These are phyloP conservation scores for Drosophila prolongata DNA, from an alignment of 2,888 invertebrate genomes.

Conservation along the genomic window DNA sequence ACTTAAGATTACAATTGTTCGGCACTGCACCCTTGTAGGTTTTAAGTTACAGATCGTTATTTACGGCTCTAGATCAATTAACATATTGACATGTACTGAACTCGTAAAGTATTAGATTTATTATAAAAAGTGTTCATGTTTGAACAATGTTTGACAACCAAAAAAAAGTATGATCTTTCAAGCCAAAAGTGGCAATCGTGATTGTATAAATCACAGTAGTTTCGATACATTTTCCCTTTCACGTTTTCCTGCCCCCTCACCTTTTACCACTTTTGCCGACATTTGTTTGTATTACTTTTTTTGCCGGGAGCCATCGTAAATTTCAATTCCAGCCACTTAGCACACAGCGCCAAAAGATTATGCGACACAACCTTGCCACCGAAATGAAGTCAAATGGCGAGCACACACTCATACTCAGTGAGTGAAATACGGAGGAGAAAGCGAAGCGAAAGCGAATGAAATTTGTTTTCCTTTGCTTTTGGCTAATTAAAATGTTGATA, in stretches of 20 bases:
- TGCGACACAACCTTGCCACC: conserved; percentile 65
- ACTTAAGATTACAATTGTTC: too few relatives aligned
- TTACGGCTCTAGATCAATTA: too few relatives aligned
- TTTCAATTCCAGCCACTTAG: conserved; percentile 77
- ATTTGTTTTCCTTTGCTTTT: conserved; percentile 55
- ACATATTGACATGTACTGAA: too few relatives aligned
- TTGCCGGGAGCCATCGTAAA: conserved; percentile 67
- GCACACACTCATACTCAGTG: conserved; percentile 14
- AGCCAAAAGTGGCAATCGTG: too few relatives aligned
- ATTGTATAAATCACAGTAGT: conserved; percentile 6
- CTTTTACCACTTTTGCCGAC: conserved; percentile 57
- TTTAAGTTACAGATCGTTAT: too few relatives aligned
- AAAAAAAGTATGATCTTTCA: too few relatives aligned
- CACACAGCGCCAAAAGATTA: conserved; percentile 65
- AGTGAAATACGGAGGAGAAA: conserved; percentile 3
- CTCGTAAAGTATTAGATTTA: too few relatives aligned
- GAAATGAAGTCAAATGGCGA: conserved; percentile 73
- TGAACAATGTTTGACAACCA: too few relatives aligned
- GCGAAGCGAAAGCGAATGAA: conserved; percentile 25
- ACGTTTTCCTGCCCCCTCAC: conserved; percentile 16
- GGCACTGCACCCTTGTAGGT: too few relatives aligned
- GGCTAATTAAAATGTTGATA: conserved; percentile 74
- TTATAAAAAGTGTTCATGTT: too few relatives aligned
- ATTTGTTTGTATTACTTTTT: conserved; percentile 72
- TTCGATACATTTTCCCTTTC: background rate